phyloP scores from a whole-genome alignment of 2,888 invertebrate genomes.

The Folsomia manolachei region DNA sequence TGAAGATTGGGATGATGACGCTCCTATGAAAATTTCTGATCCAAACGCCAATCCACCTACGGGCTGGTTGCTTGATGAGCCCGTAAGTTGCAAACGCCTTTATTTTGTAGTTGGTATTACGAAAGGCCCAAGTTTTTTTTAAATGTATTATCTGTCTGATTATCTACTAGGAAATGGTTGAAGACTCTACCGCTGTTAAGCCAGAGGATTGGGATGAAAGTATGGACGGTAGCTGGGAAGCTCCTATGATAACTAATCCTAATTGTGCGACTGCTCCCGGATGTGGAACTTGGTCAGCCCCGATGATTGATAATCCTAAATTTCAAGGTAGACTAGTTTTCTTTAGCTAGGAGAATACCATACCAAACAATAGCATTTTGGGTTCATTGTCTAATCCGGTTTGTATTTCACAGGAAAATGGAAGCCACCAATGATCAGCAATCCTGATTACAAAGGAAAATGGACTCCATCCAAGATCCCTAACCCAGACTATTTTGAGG shows the following conservation, averaged over 20 bases:
- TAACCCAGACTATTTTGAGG: slow-evolving; percentile 92
- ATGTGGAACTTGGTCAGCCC: slow-evolving; percentile 87
- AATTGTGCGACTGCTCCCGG: slow-evolving; percentile 74
- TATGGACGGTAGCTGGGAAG: slow-evolving; percentile 99
- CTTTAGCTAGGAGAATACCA: background rate
- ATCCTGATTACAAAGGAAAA: slow-evolving; percentile 92
- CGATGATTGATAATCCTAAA: slow-evolving; percentile 79
- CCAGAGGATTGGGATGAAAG: slow-evolving; percentile 95
- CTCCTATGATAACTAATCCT: slow-evolving; percentile 88
- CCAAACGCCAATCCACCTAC: slow-evolving; percentile 77
- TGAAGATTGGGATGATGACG: slow-evolving; percentile 94
- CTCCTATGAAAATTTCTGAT: slow-evolving; percentile 85
- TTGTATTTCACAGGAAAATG: slow-evolving; percentile 61
- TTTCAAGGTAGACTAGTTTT: slow-evolving; percentile 69
- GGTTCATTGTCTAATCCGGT: background rate
- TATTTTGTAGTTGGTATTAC: background rate
- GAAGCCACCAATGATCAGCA: slow-evolving; percentile 83
- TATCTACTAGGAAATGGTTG: slow-evolving; percentile 54
- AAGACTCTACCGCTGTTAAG: slow-evolving; percentile 81
- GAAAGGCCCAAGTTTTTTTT: background rate
- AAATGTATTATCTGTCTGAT: background rate
- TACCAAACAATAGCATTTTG: background rate
- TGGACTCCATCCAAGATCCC: slow-evolving; percentile 83
- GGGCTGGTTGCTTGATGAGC: slow-evolving; percentile 91
- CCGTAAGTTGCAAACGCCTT: too few relatives aligned